Conservation (phyloP, 2,797 vertebrate genomes). For the Poeciliopsis paucimaculata region DNA sequence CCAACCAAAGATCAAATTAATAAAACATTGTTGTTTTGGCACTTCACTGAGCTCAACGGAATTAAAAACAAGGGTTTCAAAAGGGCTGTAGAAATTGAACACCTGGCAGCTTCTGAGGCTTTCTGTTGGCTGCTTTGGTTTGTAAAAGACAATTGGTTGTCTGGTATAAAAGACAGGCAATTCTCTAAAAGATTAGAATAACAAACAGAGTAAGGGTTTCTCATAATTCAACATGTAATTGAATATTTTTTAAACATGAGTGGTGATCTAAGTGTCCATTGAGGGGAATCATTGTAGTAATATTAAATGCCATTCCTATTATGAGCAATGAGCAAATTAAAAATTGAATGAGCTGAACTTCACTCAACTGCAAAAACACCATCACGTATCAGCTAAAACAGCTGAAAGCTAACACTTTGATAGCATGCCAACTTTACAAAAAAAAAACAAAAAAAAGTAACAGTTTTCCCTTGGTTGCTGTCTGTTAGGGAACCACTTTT, state of each 20-base stretch:
- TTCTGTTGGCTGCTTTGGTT: conserved; percentile 52
- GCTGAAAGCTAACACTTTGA: neutral
- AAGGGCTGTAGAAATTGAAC: conserved; percentile 4
- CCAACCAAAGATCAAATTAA: neutral
- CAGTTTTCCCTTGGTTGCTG: neutral
- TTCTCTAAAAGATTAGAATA: conserved; percentile 37
- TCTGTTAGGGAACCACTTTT: neutral
- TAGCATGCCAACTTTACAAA: neutral
- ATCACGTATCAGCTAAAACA: neutral
- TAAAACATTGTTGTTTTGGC: neutral
- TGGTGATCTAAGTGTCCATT: neutral
- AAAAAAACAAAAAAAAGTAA: neutral
- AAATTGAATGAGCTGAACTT: neutral
- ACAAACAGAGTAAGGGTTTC: conserved; percentile 32
- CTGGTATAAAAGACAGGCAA: conserved; percentile 1
- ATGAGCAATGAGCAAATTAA: neutral
- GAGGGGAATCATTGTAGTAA: neutral
- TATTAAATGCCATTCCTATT: neutral
- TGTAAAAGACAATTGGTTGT: conserved; percentile 40
- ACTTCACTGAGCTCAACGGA: neutral
- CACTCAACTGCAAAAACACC: neutral
- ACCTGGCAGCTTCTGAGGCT: conserved; percentile 37
- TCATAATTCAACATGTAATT: neutral
- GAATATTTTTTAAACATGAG: neutral
- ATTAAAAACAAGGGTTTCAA: too few relatives aligned